Evolutionary conservation across 2,797 vertebrate genomes (phyloP).

Genomic region (Acropternis orthonyx): DNA sequence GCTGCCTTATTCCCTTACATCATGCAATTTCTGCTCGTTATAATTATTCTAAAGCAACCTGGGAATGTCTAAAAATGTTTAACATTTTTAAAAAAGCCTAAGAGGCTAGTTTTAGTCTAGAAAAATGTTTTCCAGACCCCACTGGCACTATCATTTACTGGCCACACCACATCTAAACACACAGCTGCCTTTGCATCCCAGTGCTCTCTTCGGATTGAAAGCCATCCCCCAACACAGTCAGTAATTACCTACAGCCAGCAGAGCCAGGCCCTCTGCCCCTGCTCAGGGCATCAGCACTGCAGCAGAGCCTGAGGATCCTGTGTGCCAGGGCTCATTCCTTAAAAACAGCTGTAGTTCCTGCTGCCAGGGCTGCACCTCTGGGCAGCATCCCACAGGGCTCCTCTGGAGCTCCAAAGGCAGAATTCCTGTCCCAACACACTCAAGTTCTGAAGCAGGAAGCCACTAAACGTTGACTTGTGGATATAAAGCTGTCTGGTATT

Average conservation of each 20-base stretch:
- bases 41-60: not conserved
- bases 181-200: no score
- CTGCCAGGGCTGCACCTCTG: not conserved
- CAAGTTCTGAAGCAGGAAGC: not conserved
- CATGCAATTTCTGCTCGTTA: not conserved
- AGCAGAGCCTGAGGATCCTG: not conserved
- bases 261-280: not conserved
- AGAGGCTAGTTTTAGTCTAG: not conserved
- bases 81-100: not conserved
- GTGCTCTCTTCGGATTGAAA: fast-evolving
- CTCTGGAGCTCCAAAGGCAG: not conserved
- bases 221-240: fast-evolving
- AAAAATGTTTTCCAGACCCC: not conserved
- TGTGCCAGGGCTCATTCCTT: not conserved
- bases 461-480: not conserved
- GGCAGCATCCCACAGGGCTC: not conserved
- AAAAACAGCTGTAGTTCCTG: not conserved
- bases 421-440: not conserved
- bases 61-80: not conserved
- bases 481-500: not conserved
- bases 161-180: not conserved
- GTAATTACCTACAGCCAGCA: fast-evolving
- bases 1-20: not conserved
- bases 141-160: not conserved
- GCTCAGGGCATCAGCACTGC: not conserved